phyloP scores from a whole-genome alignment of 2,888 invertebrate species.

The Hofmannophila pseudospretella region DNA sequence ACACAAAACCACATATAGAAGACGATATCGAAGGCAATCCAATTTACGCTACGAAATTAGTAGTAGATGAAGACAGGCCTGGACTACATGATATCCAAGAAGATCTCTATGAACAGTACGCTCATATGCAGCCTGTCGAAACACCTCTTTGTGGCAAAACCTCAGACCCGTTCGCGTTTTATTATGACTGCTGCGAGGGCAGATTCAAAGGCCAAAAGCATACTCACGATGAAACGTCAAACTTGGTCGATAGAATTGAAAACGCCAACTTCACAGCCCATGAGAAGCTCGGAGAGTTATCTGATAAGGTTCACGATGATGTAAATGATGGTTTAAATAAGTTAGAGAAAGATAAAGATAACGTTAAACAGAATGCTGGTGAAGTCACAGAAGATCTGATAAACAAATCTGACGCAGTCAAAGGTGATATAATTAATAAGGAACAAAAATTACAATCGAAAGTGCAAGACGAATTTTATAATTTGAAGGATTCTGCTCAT shows the following conservation, averaged over 20 bases:
- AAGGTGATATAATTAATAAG: slow-evolving; percentile 36
- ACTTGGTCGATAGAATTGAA: slow-evolving; percentile 59
- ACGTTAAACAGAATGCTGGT: slow-evolving; percentile 45
- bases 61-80: slow-evolving; percentile 60
- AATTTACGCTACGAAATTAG: slow-evolving; percentile 60
- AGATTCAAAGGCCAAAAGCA: slow-evolving; percentile 56
- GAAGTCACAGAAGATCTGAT: slow-evolving; percentile 42
- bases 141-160: slow-evolving; percentile 47
- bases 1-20: slow-evolving; percentile 52
- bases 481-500: slow-evolving; percentile 35
- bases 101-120: slow-evolving; percentile 59
- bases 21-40: slow-evolving; percentile 44
- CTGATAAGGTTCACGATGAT: slow-evolving; percentile 41
- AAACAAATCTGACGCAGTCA: slow-evolving; percentile 34
- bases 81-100: slow-evolving; percentile 39
- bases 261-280: slow-evolving; percentile 60
- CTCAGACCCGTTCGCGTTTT: slow-evolving; percentile 58
- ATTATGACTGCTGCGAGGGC: slow-evolving; percentile 57
- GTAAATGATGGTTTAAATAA: slow-evolving; percentile 47
- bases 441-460: slow-evolving; percentile 36
- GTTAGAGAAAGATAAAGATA: slow-evolving; percentile 52
- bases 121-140: slow-evolving; percentile 66
- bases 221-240: slow-evolving; percentile 64
- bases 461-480: slow-evolving; percentile 39
- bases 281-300: slow-evolving; percentile 50